phyloP scores from a whole-genome alignment of 2,888 invertebrate species.

The Odontocerum albicorne region DNA sequence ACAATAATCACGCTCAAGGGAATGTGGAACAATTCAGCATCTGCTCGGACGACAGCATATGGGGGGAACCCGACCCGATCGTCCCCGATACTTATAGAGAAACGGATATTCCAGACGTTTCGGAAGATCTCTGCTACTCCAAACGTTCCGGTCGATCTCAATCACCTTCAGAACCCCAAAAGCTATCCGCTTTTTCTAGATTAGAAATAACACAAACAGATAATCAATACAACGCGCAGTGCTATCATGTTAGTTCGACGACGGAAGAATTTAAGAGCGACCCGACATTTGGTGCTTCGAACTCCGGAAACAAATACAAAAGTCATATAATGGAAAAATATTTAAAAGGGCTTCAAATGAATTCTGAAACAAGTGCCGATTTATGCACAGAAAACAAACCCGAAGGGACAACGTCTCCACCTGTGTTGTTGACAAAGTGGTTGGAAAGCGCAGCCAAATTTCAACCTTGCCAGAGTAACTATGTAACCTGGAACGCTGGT shows the following conservation, averaged over 20 bases:
- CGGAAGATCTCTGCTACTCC: background rate
- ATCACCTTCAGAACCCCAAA: background rate
- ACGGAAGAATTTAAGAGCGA: conserved; percentile 43
- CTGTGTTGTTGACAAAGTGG: conserved; percentile 72
- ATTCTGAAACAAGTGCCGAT: conserved; percentile 39
- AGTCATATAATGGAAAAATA: conserved; percentile 64
- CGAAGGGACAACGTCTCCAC: conserved; percentile 43
- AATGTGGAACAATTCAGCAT: conserved; percentile 81
- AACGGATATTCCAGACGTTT: background rate
- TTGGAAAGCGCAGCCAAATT: conserved; percentile 74
- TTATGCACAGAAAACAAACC: conserved; percentile 1
- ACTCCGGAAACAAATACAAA: conserved; percentile 52
- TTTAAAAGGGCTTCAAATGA: conserved; percentile 46
- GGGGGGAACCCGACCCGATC: conserved; percentile 65
- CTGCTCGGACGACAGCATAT: conserved; percentile 76
- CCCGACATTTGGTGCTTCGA: conserved; percentile 17
- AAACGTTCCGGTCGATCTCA: conserved; percentile 4
- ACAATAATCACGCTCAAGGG: conserved; percentile 73
- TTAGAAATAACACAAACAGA: conserved; percentile 36
- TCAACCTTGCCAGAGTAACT: conserved; percentile 70
- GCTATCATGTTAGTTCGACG: conserved; percentile 46
- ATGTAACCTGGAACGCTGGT: conserved; percentile 63
- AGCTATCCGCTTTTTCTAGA: conserved; percentile 6
- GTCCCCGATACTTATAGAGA: conserved; percentile 42
- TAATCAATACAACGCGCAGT: conserved; percentile 43